Evolutionary conservation across 2,113 vertebrate genomes (phyloP).

Genomic region (Riparia riparia): DNA sequence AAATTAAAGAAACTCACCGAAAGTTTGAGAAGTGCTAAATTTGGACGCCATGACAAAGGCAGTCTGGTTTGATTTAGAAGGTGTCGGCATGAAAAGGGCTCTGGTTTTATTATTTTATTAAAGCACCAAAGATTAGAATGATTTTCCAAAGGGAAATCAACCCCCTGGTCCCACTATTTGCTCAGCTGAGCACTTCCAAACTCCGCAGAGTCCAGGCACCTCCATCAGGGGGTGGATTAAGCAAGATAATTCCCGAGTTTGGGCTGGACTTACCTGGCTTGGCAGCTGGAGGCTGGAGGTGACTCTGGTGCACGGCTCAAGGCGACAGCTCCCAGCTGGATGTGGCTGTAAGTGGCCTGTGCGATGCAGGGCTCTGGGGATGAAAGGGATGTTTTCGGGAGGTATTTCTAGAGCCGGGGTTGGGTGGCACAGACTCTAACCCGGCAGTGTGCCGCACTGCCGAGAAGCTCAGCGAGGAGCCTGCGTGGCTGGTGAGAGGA

Average conservation of each 20-base stretch:
- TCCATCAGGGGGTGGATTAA: background rate
- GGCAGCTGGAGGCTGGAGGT: background rate
- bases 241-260: background rate
- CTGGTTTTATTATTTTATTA: conserved; percentile 55
- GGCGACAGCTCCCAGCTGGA: background rate
- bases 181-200: conserved; percentile 58
- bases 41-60: conserved; percentile 50
- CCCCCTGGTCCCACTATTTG: conserved; percentile 11
- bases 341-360: background rate
- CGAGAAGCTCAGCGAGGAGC: background rate
- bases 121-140: conserved; percentile 40
- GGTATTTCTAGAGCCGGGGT: background rate
- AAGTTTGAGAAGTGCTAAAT: conserved; percentile 50
- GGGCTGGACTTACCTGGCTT: background rate
- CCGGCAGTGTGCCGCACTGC: background rate
- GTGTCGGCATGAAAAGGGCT: conserved; percentile 18
- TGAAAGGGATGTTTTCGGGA: background rate
- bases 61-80: conserved; percentile 64
- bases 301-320: fast-evolving
- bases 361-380: background rate
- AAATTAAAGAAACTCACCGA: conserved; percentile 33
- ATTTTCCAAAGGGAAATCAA: conserved; percentile 56
- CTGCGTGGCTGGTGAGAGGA: background rate
- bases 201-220: background rate
- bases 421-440: background rate